Conservation (phyloP, 2,113 vertebrate species). For the Cyanoliseus patagonus region DNA sequence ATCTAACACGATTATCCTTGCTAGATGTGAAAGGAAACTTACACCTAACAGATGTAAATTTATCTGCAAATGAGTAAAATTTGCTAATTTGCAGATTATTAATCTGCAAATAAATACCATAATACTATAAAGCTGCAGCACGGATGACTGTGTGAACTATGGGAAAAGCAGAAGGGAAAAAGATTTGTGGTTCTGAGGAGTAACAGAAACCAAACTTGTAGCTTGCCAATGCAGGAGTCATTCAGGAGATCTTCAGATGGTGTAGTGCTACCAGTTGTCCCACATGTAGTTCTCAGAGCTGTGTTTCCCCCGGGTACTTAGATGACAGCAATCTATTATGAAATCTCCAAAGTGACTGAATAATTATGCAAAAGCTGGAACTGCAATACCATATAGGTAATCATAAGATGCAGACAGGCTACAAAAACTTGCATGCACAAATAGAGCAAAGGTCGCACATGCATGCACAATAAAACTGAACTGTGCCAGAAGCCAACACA, state of each 20-base stretch:
- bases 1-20: neutral
- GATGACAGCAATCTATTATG: neutral
- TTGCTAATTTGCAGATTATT: neutral
- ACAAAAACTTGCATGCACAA: neutral
- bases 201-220: conserved; percentile 9
- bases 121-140: neutral
- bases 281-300: conserved; percentile 14
- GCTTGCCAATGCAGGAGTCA: neutral
- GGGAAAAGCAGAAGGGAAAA: conserved; percentile 56
- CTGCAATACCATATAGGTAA: neutral
- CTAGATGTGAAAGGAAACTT: neutral
- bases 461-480: neutral
- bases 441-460: neutral
- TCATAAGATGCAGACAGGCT: neutral
- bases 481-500: neutral
- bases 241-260: neutral
- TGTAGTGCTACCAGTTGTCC: neutral
- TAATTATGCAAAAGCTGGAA: neutral
- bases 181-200: conserved; percentile 16
- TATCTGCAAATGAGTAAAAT: neutral
- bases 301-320: conserved; percentile 17
- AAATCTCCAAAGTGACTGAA: conserved; percentile 37
- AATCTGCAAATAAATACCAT: neutral
- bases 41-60: too few species aligned
- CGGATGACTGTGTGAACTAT: neutral